Evolutionary conservation across 2,797 vertebrate genomes (phyloP), one percentile per base, ranked within the genome.

Genomic region (Hippoglossus hippoglossus): DNA sequence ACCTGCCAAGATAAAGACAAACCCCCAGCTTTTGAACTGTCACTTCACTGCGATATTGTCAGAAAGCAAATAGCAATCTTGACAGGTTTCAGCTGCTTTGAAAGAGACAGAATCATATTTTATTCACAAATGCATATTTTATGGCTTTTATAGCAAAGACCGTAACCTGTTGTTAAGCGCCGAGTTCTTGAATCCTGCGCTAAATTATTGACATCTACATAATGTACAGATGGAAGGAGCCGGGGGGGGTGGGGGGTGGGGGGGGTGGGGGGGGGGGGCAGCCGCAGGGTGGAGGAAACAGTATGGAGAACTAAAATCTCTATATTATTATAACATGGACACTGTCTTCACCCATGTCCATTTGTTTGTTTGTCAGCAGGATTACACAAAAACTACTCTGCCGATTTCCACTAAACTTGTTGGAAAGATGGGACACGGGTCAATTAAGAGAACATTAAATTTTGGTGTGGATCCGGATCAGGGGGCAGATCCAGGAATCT

Each of bases 1-100:
- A 92, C 89, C 91, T 93, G 92, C 90, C 92, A 92, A 92, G 91
- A 92, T 91, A 89, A 91, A 92, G 89, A 92, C 90, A 89, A 92
- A 86, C 80, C 86, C 84, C 85, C 77, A 39, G 83, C 87, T 82
- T 93, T 91, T 92, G 87, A 91, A 93, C 89, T 92, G 90, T 91
- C 90, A 92, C 86, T 88, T 92, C 80, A 47, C 82, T 36, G 50
- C 75, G 81, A 88, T 91, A 85, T 82, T 87, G 90, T 93, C 87
- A 92, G 80, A 87, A 89, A 92, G 91, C 88, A 91, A 92, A 91
- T 87, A 87, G 87, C 84, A 82, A 77, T 82, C 84, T 82, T 92
- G 91, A 92, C 91, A 92, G 90, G 83, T 89, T 86, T 89, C 80
- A 79, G 83, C 84, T 82, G 87, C 89, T 87, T 85, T 87, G 82